phyloP scores from a whole-genome alignment of 1,140 invertebrate genomes.

The Bombus vancouverensis region DNA sequence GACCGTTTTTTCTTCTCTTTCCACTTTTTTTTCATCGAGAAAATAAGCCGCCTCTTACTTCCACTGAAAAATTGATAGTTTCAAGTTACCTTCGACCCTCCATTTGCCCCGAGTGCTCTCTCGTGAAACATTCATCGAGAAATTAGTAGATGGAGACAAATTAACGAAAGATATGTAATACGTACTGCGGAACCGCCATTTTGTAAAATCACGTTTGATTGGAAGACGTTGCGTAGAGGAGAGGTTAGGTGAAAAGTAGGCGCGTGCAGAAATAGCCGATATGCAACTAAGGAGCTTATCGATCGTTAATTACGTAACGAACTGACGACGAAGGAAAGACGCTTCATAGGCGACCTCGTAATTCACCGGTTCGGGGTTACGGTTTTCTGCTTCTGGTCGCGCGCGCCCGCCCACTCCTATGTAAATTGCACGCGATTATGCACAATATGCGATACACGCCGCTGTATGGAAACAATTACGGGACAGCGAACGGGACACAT shows the following conservation, averaged over 20 bases:
- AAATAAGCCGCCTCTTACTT: neutral
- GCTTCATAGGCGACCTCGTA: conserved; percentile 1
- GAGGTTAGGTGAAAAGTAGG: neutral
- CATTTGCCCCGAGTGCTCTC: neutral
- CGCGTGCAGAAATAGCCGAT: neutral
- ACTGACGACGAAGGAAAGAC: neutral
- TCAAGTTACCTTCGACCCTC: neutral
- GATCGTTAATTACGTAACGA: conserved; percentile 27
- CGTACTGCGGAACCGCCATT: too few relatives aligned
- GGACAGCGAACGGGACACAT: neutral
- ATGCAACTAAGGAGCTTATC: neutral
- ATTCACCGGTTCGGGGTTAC: conserved; percentile 2
- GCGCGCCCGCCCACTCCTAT: neutral
- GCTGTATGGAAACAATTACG: conserved; percentile 31
- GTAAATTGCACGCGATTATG: conserved; percentile 14
- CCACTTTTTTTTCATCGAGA: neutral
- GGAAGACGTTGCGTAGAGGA: neutral
- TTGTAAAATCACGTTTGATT: neutral
- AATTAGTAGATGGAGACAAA: neutral
- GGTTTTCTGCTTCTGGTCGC: neutral
- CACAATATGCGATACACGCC: neutral
- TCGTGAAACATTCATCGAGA: neutral
- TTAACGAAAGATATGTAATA: too few relatives aligned
- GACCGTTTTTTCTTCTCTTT: neutral
- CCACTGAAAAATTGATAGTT: conserved; percentile 2